phyloP scores from a whole-genome alignment of 1,140 invertebrate genomes.

The Lepidurus couesii region DNA sequence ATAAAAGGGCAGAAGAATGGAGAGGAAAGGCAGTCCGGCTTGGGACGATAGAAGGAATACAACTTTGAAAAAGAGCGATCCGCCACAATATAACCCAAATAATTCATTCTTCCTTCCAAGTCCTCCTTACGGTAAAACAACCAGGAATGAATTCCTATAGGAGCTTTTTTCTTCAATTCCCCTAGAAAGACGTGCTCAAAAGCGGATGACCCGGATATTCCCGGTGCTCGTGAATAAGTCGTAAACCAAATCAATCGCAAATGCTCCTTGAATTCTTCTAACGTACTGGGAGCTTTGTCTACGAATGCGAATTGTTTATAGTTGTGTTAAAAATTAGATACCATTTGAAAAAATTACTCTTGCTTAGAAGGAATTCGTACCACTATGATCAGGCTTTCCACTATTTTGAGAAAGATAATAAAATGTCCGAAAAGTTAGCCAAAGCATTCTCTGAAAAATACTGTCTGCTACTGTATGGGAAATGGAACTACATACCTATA shows the following conservation, averaged over 20 bases:
- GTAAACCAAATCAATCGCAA: conserved; percentile 39
- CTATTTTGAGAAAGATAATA: no score
- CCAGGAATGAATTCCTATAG: conserved; percentile 49
- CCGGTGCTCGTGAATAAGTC: conserved; percentile 34
- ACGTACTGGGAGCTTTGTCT: not conserved
- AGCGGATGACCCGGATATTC: conserved; percentile 40
- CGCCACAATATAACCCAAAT: conserved; percentile 43
- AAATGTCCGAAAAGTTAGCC: no score
- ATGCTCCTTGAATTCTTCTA: conserved; percentile 15
- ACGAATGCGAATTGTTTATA: not conserved
- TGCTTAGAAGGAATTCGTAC: conserved; percentile 63
- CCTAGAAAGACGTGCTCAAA: conserved; percentile 49
- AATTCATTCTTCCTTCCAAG: conserved; percentile 42
- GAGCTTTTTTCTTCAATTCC: conserved; percentile 42
- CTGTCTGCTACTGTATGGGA: no score
- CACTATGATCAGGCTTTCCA: no score
- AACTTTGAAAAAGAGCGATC: no score
- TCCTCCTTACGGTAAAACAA: conserved; percentile 45
- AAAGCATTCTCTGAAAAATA: no score
- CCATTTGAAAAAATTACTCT: conserved; percentile 50
- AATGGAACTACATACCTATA: no score
- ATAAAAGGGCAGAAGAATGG: no score
- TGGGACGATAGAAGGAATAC: no score
- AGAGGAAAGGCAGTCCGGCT: no score
- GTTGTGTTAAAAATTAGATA: not conserved